Base-by-base conservation (phyloP, 2,797 vertebrate genomes). In the Acanthopagrus latus region DNA sequence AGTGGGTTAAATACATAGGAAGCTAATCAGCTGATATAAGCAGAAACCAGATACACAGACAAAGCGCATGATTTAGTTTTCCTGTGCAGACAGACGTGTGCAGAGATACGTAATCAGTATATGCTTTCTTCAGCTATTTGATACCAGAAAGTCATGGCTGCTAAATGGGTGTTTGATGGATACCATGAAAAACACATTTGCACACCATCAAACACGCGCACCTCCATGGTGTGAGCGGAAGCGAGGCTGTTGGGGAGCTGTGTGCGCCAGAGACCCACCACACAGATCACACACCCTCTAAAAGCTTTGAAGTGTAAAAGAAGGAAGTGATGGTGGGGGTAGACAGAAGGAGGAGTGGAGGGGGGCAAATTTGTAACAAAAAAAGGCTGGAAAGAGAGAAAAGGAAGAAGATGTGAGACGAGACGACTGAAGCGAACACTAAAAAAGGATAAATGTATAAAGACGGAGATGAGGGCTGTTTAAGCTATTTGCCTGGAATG, bases 301-400 rank as follows among this genome's bases (percentile, higher is more conserved):
- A 87, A 73, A 80, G 85, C 88, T 90, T 89, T 92, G 86, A 92
- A 85, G 88, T 89, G 86, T 71, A 72, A 81, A 72, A 74, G 66
- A 65, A 60, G 74, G 69, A 64, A 60, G 60, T 68, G 66, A 38
- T n/a, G 74, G 62, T 33, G 70, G 82, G 64, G 62, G 38, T 18
- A 76, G 72, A 84, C 66, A 81, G 82, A 75, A 41, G 47, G 51
- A 79, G 67, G 38, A 58, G 54, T 38, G 21, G n/a, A 59, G 25
- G 50, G 48, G 58, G 60, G 41, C 67, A 43, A 4, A 79, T 75
- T 59, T 78, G 78, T 72, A 82, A 79, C 43, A 72, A 76, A 83
- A 67, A 54, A 71, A 64, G 7, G 2, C 20, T 52, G 38, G n/a
- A 74, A 25, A 74, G 78, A 77, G 20, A 65, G 57, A 74, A 46